Evolutionary conservation across 2,797 vertebrate species (phyloP).

Genomic region (Hylomyscus alleni): DNA sequence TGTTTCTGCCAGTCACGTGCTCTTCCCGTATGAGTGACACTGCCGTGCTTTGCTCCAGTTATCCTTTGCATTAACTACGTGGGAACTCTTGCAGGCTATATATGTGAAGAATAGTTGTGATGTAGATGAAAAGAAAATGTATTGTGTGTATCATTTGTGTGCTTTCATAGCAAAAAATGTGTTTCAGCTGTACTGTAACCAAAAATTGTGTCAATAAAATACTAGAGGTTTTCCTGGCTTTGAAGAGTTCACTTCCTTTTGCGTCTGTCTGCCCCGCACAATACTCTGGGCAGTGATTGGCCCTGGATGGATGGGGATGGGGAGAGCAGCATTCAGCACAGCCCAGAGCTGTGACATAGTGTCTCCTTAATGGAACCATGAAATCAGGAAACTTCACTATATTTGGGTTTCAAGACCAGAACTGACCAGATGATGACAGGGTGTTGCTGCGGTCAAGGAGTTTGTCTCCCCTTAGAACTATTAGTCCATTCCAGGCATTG

Average conservation of each 20-base stretch:
- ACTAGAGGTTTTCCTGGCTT: background rate
- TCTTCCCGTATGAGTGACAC: constrained; percentile 41
- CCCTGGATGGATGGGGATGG: background rate
- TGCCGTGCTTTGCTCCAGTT: constrained; percentile 62
- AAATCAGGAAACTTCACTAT: rapidly evolving
- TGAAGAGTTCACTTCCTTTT: background rate
- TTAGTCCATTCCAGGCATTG: background rate
- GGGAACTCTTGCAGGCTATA: constrained; percentile 66
- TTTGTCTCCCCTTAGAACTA: background rate
- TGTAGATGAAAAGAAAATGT: constrained; percentile 80
- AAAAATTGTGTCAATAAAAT: constrained; percentile 87
- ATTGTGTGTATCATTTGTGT: constrained; percentile 81
- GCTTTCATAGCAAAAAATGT: constrained; percentile 77
- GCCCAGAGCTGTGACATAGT: background rate
- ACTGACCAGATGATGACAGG: rapidly evolving
- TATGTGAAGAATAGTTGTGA: constrained; percentile 85
- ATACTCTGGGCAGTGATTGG: background rate
- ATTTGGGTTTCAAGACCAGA: rapidly evolving
- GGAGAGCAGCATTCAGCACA: background rate
- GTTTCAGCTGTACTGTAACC: constrained; percentile 83
- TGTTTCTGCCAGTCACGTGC: constrained; percentile 71
- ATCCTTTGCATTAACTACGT: constrained; percentile 44
- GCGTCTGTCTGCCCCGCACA: rapidly evolving
- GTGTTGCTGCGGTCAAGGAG: rapidly evolving
- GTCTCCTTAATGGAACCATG: background rate